Percentiles rank a stretch among this genome's conserved stretches.
Evolutionary conservation across 2,888 invertebrate genomes (phyloP).

Genomic region (Nesidiocoris tenuis): DNA sequence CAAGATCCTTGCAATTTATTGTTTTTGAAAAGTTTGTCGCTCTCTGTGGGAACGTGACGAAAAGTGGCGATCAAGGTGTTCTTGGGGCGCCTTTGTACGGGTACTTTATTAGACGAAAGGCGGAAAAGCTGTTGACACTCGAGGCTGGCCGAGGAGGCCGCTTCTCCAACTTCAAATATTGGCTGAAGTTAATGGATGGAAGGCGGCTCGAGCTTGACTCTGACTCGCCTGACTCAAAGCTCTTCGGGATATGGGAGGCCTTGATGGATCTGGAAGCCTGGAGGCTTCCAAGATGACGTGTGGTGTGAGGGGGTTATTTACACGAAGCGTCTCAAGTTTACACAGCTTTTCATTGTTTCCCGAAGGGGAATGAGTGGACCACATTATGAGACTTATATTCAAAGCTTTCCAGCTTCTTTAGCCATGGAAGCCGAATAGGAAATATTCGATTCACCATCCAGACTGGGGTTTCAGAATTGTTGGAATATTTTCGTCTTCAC

Average conservation of each 20-base stretch:
- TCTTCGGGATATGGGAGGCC: not conserved
- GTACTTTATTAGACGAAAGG: slow-evolving; percentile 16
- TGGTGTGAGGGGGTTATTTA: no score
- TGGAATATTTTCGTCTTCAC: no score
- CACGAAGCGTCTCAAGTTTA: not conserved
- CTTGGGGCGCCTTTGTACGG: slow-evolving; percentile 9
- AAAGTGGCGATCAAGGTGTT: slow-evolving; percentile 4
- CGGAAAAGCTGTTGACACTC: slow-evolving; percentile 27
- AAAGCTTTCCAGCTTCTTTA: no score
- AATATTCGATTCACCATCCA: no score
- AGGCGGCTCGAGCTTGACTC: not conserved
- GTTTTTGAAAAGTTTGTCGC: no score
- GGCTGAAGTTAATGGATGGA: slow-evolving; percentile 38
- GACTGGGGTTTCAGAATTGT: no score
- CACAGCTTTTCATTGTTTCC: not conserved
- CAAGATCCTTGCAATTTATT: no score
- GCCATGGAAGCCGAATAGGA: no score
- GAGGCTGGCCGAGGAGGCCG: slow-evolving; percentile 1
- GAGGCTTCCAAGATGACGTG: no score
- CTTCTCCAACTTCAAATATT: slow-evolving; percentile 30
- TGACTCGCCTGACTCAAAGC: not conserved
- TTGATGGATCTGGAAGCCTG: not conserved
- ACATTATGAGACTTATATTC: no score
- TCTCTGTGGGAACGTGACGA: not conserved
- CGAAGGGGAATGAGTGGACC: no score